Evolutionary conservation across 2,888 invertebrate genomes (phyloP), one percentile per base, ranked within the genome.

Genomic region (Spodoptera littoralis): DNA sequence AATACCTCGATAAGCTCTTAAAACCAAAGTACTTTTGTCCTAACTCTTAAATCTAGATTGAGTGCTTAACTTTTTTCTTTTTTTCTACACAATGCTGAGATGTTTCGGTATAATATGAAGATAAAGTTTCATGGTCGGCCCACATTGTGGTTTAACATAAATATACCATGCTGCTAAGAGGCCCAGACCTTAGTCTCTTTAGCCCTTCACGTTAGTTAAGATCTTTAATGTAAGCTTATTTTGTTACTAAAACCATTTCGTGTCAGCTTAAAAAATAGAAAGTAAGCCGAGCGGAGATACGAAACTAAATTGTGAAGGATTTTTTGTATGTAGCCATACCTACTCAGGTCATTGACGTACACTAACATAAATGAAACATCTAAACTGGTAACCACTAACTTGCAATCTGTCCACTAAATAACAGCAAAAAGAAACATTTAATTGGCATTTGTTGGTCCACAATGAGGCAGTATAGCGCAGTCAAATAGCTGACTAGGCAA

Each of bases 101-200:
- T 53, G 62, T 64, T 60, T 62, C 60, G 11, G 75, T 56, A 77
- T 77, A 77, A 73, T 74, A 74, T 56, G 45, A 54, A 69, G 57
- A 79, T 77, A 75, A 80, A 75, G 63, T 62, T 71, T 71, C 66
- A 69, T 69, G 24, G 60, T 56, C 48, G 62, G 56, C 51, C 58
- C 60, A 69, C 69, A 65, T 65, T 53, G 55, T 36, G 27, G 64
- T 24, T 77, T 74, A 51, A 52, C 74, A 73, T 79, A 70, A 79
- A 67, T 79, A 73, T 63, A 47, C 60, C 52, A 43, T 65, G 46
- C 27, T 8, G 24, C 43, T 70, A 30, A 70, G 50, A 48, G 36
- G 36, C 43, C 41, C 22, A 49, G 11, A 18, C 36, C 45, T 50
- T 63, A 52, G 48, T 36, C 9, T 22, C 13, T 46, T 55, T 41